A percentile compares a stretch with the other conserved stretches of the same genome.
Conservation (phyloP, 64 coral and sea anemone genomes). For the Hydrozoanthus tunicans region DNA sequence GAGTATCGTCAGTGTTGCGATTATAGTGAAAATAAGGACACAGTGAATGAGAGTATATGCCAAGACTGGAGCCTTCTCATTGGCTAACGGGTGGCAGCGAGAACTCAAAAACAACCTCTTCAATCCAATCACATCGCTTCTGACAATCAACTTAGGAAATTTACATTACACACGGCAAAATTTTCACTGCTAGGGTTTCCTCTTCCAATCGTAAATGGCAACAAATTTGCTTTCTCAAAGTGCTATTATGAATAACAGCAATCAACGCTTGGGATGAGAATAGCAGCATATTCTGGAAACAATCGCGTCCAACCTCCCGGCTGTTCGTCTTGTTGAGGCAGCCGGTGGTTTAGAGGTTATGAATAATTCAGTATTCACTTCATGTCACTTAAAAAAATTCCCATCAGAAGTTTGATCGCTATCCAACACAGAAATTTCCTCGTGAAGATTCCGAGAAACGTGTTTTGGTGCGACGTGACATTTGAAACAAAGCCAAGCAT, state of each 20-base stretch:
- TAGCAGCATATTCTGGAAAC: neutral
- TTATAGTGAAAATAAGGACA: constrained; percentile 37
- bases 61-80: constrained; percentile 24
- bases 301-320: constrained; percentile 5
- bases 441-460: neutral
- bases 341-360: constrained; percentile 52
- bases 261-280: constrained; percentile 38
- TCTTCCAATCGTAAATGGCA: constrained; percentile 14
- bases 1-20: constrained; percentile 36
- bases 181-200: constrained; percentile 30
- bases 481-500: neutral
- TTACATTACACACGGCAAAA: constrained; percentile 51
- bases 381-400: constrained; percentile 43
- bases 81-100: constrained; percentile 12
- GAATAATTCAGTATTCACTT: constrained; percentile 63
- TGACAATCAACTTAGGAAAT: constrained; percentile 41
- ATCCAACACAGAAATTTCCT: neutral
- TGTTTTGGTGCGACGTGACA: neutral
- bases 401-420: constrained; percentile 28
- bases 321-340: constrained; percentile 39
- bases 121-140: constrained; percentile 31
- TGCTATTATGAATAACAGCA: constrained; percentile 36
- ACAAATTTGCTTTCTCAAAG: constrained; percentile 17
- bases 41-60: constrained; percentile 58
- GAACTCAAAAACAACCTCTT: constrained; percentile 45